Conservation (phyloP, 2,888 invertebrate species). For the Frankliniella intonsa region DNA sequence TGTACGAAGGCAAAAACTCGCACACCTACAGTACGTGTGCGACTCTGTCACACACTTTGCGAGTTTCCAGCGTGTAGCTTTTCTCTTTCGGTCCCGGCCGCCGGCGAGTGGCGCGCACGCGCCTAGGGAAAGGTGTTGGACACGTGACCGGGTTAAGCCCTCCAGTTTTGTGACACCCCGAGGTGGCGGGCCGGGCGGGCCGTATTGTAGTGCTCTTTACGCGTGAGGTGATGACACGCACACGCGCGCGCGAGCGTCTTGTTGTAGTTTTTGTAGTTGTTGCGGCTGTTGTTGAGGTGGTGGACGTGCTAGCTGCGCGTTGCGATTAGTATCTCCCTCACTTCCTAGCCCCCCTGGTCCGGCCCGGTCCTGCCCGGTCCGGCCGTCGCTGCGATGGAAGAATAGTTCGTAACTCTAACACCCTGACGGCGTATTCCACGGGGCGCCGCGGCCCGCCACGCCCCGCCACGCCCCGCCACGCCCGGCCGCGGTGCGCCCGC, state of each 20-base stretch:
- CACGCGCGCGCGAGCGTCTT: no score
- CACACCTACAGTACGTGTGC: neutral
- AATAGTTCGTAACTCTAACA: conserved; percentile 46
- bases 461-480: conserved; percentile 15
- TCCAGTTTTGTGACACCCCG: neutral
- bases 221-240: no score
- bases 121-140: neutral
- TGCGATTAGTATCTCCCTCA: no score
- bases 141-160: neutral
- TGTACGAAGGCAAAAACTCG: no score
- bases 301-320: no score
- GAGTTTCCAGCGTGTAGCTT: neutral
- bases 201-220: no score
- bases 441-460: conserved; percentile 17
- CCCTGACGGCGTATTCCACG: conserved; percentile 28
- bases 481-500: conserved; percentile 29
- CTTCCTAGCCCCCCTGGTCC: no score
- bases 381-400: conserved; percentile 35
- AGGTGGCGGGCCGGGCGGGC: no score
- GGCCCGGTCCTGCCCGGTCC: no score
- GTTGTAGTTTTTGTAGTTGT: no score
- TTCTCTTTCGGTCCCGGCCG: neutral
- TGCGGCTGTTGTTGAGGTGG: no score
- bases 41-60: neutral
- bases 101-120: neutral